These are phyloP conservation scores for Automeris io DNA, from an alignment of 2,888 invertebrate genomes.

Conservation along the genomic window DNA sequence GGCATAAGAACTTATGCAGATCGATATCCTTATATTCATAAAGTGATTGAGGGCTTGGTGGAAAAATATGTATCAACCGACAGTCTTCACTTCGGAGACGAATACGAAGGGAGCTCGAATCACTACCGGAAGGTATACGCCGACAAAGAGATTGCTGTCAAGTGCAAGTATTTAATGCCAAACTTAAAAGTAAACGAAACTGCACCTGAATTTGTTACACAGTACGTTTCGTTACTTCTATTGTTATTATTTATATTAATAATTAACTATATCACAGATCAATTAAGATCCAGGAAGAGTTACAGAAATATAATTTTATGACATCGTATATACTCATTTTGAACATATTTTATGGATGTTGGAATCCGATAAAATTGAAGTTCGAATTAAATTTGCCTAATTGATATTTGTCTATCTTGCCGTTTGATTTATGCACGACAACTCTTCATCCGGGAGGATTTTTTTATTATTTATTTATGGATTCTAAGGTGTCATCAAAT, in stretches of 20 bases:
- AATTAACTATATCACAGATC: neutral
- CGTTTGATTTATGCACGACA: neutral
- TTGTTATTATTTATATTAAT: slow-evolving; percentile 8
- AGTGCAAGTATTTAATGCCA: slow-evolving; percentile 49
- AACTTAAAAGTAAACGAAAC: slow-evolving; percentile 25
- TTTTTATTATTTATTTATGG: neutral
- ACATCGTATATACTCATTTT: neutral
- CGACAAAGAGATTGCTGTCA: slow-evolving; percentile 49
- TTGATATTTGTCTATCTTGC: neutral
- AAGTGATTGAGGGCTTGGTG: slow-evolving; percentile 45
- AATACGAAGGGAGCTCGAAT: slow-evolving; percentile 34
- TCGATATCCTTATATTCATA: slow-evolving; percentile 55
- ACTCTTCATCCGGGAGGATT: neutral
- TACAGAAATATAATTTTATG: neutral
- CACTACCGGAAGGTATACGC: slow-evolving; percentile 43
- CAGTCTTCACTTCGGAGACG: slow-evolving; percentile 35
- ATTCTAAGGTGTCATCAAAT: too few relatives aligned
- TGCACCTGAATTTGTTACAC: slow-evolving; percentile 42
- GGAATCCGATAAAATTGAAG: neutral
- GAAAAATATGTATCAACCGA: slow-evolving; percentile 52
- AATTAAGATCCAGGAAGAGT: neutral
- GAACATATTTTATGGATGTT: neutral
- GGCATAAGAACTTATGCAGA: slow-evolving; percentile 52
- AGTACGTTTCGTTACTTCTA: slow-evolving; percentile 41
- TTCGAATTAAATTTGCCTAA: neutral